Conservation (phyloP, 2,888 invertebrate species). For the Cheilosia grossa region DNA sequence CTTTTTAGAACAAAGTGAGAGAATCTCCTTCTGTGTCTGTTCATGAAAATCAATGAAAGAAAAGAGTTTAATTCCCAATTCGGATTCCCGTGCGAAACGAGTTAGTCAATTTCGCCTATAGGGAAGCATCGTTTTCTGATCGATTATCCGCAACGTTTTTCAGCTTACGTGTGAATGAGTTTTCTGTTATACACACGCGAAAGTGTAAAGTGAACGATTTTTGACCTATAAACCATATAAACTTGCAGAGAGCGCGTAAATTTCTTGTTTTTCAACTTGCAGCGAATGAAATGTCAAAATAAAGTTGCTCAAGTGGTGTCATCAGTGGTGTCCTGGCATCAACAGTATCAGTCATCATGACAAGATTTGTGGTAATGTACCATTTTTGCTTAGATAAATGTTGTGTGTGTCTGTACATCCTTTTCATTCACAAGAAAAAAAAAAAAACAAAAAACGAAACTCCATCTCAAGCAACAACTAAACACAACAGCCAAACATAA, state of each 20-base stretch:
- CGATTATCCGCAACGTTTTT: slow-evolving; percentile 15
- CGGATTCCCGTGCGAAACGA: not conserved
- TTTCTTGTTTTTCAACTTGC: slow-evolving; percentile 30
- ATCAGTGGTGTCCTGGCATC: slow-evolving; percentile 30
- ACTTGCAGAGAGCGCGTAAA: slow-evolving; percentile 63
- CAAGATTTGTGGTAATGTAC: slow-evolving; percentile 66
- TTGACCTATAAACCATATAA: slow-evolving; percentile 69
- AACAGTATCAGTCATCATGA: slow-evolving; percentile 44
- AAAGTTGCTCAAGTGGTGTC: slow-evolving; percentile 4
- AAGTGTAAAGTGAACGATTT: slow-evolving; percentile 55
- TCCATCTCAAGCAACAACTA: not conserved
- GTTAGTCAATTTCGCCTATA: not conserved
- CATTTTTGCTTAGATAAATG: slow-evolving; percentile 8
- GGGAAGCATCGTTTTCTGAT: slow-evolving; percentile 10
- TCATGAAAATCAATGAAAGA: slow-evolving; percentile 7
- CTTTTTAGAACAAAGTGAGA: not conserved
- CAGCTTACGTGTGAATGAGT: slow-evolving; percentile 12
- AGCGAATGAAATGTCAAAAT: slow-evolving; percentile 61
- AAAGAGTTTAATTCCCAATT: slow-evolving; percentile 3
- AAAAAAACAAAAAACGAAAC: not conserved
- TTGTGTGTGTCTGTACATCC: slow-evolving; percentile 44
- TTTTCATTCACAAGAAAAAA: slow-evolving; percentile 11
- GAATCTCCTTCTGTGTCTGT: not conserved
- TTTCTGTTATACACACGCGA: slow-evolving; percentile 57
- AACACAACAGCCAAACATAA: no score